Conservation (phyloP, 1,140 invertebrate species). For the Belonocnema kinseyi region DNA sequence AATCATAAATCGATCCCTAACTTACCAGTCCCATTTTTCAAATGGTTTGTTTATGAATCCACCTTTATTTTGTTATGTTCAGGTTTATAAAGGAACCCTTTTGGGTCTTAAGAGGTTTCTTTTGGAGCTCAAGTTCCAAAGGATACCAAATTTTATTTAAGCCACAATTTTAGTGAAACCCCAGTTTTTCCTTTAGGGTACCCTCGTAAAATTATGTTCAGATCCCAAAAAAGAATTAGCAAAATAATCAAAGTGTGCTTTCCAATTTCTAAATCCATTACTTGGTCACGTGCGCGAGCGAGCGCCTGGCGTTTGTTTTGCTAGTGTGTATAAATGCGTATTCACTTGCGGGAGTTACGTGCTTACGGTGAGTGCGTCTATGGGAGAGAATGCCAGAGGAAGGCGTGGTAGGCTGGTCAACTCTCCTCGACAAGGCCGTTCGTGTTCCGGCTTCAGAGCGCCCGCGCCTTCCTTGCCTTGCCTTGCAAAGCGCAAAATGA, state of each 20-base stretch:
- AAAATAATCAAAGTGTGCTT: neutral
- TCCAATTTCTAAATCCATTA: constrained; percentile 15
- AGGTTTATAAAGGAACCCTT: too few species aligned
- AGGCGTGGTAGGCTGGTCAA: constrained; percentile 58
- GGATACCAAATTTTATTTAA: too few species aligned
- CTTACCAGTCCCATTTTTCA: too few species aligned
- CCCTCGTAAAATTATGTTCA: too few species aligned
- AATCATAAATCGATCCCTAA: too few species aligned
- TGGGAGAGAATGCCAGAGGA: constrained; percentile 56
- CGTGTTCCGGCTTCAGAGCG: constrained; percentile 54
- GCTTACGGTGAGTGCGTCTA: constrained; percentile 46
- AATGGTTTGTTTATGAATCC: too few species aligned
- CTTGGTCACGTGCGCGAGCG: neutral
- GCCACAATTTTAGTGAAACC: too few species aligned
- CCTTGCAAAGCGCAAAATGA: constrained; percentile 30
- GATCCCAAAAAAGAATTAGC: neutral
- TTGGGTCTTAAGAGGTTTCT: too few species aligned
- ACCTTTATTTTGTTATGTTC: too few species aligned
- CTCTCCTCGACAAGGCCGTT: constrained; percentile 63
- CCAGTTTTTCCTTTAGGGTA: too few species aligned
- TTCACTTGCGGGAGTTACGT: constrained; percentile 39
- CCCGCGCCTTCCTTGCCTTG: neutral
- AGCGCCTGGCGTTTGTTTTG: neutral
- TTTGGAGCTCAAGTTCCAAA: too few species aligned
- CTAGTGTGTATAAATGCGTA: constrained; percentile 11